Base-by-base conservation (phyloP, 1,140 invertebrate species). In the Drosophila tani region DNA sequence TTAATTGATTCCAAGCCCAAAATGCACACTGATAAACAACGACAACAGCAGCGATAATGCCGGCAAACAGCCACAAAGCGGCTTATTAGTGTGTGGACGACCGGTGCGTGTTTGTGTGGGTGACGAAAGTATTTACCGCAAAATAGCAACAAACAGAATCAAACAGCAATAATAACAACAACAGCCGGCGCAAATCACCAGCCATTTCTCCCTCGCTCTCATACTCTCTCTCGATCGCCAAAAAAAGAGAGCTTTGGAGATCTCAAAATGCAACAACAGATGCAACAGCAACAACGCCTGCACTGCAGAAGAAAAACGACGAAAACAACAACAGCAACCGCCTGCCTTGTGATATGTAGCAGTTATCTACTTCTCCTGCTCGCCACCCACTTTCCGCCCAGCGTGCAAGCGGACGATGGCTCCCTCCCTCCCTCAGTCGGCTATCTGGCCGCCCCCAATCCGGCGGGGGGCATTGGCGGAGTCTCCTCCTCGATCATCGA, bases 401-500 rank as follows among this genome's bases (percentile, higher is more conserved):
- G 55, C n/a, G 53, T 60, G 38, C 45, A 19, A 49, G 71, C 57
- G 29, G 59, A 64, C 50, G 43, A 75, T 38, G 66, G 35, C 47
- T 17, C 24, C 17, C 32, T n/a, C 32, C 15, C 50, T n/a, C 45
- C 82, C 69, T 19, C 67, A 35, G 74, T 79, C 15, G 82, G 84
- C 17, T 91, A 91, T 7, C 53, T 92, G 5, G 79, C 91, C 5
- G 79, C 91, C 19, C 84, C 83, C 15, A 78, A 58, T 78, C 75
- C 75, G 8, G 66, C 45, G 29, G 56, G 53, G 8, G 49, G 71
- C 6, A 45, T 40, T 15, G 56, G 43, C 9, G 57, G 56, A 5
- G 74, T 46, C 17, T 73, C 77, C 41, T 80, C 91, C 14, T 92
- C 91, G 27, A 91, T 92, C 41, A 63, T 92, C 53, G 91, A 92